Conservation (phyloP, 2,797 vertebrate species). For the Champsocephalus gunnari region DNA sequence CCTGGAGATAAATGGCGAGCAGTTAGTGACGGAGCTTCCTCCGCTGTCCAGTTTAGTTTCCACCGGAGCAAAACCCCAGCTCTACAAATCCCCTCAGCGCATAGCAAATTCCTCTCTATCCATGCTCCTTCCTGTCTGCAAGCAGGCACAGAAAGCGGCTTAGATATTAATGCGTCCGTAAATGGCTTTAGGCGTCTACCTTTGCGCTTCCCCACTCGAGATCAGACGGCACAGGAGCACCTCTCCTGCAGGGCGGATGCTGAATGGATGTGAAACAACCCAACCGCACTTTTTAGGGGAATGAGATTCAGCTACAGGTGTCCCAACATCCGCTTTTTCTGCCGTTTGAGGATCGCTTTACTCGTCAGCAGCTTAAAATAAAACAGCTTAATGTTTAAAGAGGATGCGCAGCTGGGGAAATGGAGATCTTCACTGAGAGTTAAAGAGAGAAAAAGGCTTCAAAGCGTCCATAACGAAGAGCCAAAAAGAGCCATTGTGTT, state of each 20-base stretch:
- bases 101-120: slow-evolving; percentile 79
- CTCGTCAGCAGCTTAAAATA: slow-evolving; percentile 19
- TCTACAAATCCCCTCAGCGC: slow-evolving; percentile 76
- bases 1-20: slow-evolving; percentile 37
- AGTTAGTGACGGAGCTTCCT: slow-evolving; percentile 26
- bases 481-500: slow-evolving; percentile 11
- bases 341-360: background rate
- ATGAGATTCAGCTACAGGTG: slow-evolving; percentile 72
- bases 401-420: slow-evolving; percentile 12
- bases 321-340: slow-evolving; percentile 43
- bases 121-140: slow-evolving; percentile 75
- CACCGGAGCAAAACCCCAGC: slow-evolving; percentile 61
- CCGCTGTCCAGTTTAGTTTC: slow-evolving; percentile 61
- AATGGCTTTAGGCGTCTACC: slow-evolving; percentile 76
- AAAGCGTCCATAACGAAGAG: background rate
- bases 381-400: slow-evolving; percentile 22
- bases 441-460: background rate
- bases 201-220: slow-evolving; percentile 59
- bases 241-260: slow-evolving; percentile 37
- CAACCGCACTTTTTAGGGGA: slow-evolving; percentile 5
- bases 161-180: slow-evolving; percentile 81
- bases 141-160: slow-evolving; percentile 70
- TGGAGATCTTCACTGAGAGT: slow-evolving; percentile 8
- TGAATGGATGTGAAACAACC: slow-evolving; percentile 35
- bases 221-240: slow-evolving; percentile 64